Base-by-base conservation (phyloP, 2,888 invertebrate species). In the Hofmannophila pseudospretella region DNA sequence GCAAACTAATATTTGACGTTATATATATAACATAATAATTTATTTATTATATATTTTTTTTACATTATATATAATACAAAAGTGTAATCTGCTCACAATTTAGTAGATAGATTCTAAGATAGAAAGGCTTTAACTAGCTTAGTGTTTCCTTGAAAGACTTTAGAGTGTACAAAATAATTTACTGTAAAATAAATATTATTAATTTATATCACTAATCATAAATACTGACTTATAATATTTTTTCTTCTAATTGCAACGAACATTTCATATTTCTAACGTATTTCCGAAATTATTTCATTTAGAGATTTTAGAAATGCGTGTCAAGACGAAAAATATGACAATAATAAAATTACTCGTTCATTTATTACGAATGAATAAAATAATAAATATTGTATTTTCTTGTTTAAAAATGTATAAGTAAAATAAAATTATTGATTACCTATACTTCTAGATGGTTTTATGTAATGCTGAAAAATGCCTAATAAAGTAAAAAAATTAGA, bases 41-140 rank as follows among this genome's bases (percentile, higher is more conserved):
- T 8, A 23, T 23, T 23, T 23, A 23, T 5, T 5, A 23, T 8
- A 14, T 9, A 20, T 2, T 14, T 22, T 38, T 23, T 26, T 4
- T 23, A 8, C n/a, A 7, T 29, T 23, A 16, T 28, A 19, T 38
- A 16, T 16, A 16, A 4, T 16, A 16, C 5, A 16, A 16, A 16
- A n/a, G n/a, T n/a, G n/a, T n/a, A n/a, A 19, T 37, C 41, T 38
- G 41, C 32, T 39, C 32, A 16, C 16, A 50, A 42, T 51, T 51
- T n/a, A n/a, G 49, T 64, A 69, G 59, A 51, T 47, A 45, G 47
- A 41, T 50, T 49, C 45, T 79, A 79, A 77, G 67, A 80, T 82
- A 81, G 82, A 71, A 75, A 42, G 74, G 84, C 84, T 85, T 85
- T 85, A 85, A 85, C 52, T 85, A 85, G 82, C 68, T 82, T 84